Evolutionary conservation across 2,797 vertebrate genomes (phyloP), one percentile per base, ranked within the genome.

Genomic region (Chaetophractus vellerosus): DNA sequence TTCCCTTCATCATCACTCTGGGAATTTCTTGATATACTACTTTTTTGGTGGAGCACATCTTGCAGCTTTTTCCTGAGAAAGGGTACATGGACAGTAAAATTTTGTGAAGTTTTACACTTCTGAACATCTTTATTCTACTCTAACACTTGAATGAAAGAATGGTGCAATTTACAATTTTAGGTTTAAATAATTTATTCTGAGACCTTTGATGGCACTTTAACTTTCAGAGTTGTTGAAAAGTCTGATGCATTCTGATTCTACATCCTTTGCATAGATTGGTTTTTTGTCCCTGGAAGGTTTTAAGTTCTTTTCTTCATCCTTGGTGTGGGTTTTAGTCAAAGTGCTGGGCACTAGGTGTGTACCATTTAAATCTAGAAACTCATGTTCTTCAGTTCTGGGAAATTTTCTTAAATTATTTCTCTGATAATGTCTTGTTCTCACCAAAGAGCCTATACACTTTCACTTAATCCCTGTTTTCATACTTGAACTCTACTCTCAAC

Each of bases 161-260:
- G 38, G 74, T 78, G 41, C 57, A 38, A 80, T 81, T 80, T 26
- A 86, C 48, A 72, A 81, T 87, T 94, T 91, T 80, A 59, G 26
- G 31, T 72, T 57, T 80, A 80, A 80, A 80, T 57, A 74, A 69
- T 23, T 80, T 83, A 66, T 86, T 64, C 36, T 59, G 57, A 68
- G 57, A 91, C 36, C 21, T 66, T 28, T 48, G 33, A 59, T 38
- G 61, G 83, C n/a, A 68, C 15, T 93, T 89, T 89, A 75, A 33
- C 19, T 91, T 83, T 91, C 48, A 63, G 71, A 78, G 71, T n/a
- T 50, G 28, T 61, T 82, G 79, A 84, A 74, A 75, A 33, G 41
- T 38, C 38, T 38, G 38, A 38, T 38, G 38, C 38, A 38, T 38
- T 23, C 12, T 59, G 36, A 64, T 72, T 63, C 12, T 28, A 64